Base-by-base conservation (phyloP, 2,113 vertebrate species). In the Megaleporinus macrocephalus region DNA sequence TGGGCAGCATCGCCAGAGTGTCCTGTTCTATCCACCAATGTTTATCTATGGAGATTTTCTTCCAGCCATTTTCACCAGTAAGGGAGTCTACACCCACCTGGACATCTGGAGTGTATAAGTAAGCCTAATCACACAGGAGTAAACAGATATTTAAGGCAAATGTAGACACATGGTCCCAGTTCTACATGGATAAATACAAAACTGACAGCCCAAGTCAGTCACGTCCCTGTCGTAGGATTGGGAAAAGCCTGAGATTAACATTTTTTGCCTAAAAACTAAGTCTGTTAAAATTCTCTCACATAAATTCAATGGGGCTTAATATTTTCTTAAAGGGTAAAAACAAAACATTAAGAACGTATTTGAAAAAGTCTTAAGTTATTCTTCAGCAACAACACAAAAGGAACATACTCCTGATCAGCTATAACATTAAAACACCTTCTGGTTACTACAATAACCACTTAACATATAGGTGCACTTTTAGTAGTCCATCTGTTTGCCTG, bases 131-230 rank as follows among this genome's bases (percentile, higher is more conserved):
- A n/a, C 51, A 72, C n/a, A 59, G 68, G 3, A 16, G 24, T 14
- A 61, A 79, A 71, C 24, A 62, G 10, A 41, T 29, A 29, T 36
- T 44, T 59, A 81, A 73, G 68, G 74, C 73, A 78, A 41, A 77
- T 49, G 33, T 24, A 49, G 30, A 41, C 26, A 62, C 36, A 26
- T 61, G 27, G 27, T 63, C 62, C 71, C 53, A 22, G 44, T 14
- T 5, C 0, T 1, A 44, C 44, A 80, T 1, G 29, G 6, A 44
- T 47, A n/a, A 47, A 80, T 36, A 61, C 44, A 63, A 65, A 65
- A 55, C 70, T 24, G 68, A 70, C 30, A 70, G 44, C n/a, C 22
- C 15, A 26, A 41, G 41, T 73, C 24, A 59, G 47, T 49, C 1
- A n/a, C 4, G 16, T 15, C 55, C 26, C 36, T 41, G 33, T 2